Evolutionary conservation across 37 sponge, comb jelly and placozoan species (phyloP).

Genomic region (Haliclona indistincta): DNA sequence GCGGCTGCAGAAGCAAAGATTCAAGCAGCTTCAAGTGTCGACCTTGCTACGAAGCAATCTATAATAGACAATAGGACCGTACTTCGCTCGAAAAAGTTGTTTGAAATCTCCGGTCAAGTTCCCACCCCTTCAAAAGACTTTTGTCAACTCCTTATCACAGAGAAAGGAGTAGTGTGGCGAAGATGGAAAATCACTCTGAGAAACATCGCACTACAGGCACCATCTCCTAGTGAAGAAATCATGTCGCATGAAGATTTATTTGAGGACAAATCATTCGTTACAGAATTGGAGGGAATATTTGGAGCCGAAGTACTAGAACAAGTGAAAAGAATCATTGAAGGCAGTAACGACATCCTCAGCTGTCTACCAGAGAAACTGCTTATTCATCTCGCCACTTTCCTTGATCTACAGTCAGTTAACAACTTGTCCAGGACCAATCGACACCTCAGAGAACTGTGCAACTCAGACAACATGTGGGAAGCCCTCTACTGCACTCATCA

Average conservation of each 20-base stretch:
- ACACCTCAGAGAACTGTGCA: conserved; percentile 61
- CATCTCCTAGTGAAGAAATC: conserved; percentile 49
- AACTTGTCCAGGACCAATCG: conserved; percentile 64
- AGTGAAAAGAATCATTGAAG: conserved; percentile 15
- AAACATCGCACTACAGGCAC: conserved; percentile 33
- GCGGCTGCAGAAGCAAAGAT: no score
- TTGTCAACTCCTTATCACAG: conserved; percentile 82
- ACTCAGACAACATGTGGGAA: conserved; percentile 73
- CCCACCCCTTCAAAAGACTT: conserved; percentile 94
- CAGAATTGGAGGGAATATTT: conserved; percentile 58
- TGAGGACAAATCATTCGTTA: conserved; percentile 38
- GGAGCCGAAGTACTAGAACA: conserved; percentile 48
- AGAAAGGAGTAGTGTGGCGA: conserved; percentile 86
- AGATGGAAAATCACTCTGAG: conserved; percentile 79
- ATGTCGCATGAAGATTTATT: conserved; percentile 58
- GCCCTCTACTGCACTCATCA: conserved; percentile 57
- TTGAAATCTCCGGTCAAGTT: conserved; percentile 72
- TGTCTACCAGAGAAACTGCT: conserved; percentile 48
- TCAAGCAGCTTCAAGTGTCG: no score
- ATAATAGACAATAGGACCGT: conserved; percentile 34
- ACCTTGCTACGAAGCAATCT: no score
- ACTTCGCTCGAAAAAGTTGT: conserved; percentile 54
- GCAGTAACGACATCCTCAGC: conserved; percentile 51
- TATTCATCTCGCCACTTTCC: conserved; percentile 41
- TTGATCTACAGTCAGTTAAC: conserved; percentile 74